Conservation (phyloP, 1,140 invertebrate genomes). For the Piezodorus guildinii region DNA sequence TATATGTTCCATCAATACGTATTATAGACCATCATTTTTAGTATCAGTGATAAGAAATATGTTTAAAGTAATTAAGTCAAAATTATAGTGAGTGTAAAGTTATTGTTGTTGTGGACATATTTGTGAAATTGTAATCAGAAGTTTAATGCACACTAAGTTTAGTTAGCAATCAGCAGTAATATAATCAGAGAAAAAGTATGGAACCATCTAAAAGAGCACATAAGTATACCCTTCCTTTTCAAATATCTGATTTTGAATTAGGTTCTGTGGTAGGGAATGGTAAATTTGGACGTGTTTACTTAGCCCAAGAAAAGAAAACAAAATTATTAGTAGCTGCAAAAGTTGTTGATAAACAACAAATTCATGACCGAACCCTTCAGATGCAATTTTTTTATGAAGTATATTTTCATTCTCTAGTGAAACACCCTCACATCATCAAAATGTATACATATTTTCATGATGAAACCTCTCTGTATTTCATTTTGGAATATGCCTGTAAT, state of each 20-base stretch:
- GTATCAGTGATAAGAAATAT: no score
- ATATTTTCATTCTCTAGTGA: conserved; percentile 87
- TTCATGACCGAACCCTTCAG: conserved; percentile 41
- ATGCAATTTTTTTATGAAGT: conserved; percentile 68
- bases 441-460: conserved; percentile 89
- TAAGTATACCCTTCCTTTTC: no score
- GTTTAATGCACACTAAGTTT: no score
- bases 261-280: conserved; percentile 72
- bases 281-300: conserved; percentile 83
- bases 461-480: conserved; percentile 74
- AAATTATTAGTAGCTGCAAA: conserved; percentile 84
- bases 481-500: conserved; percentile 80
- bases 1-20: no score
- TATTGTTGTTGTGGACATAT: no score
- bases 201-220: no score
- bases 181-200: no score
- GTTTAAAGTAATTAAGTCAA: no score
- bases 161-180: no score
- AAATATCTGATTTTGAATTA: conserved; percentile 55
- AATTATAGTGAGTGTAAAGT: no score
- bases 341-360: conserved; percentile 73
- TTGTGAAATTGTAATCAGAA: no score
- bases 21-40: no score
- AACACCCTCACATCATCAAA: conserved; percentile 84
- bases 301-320: conserved; percentile 74